Base-by-base conservation (phyloP, 2,888 invertebrate species). In the Noctua janthina region DNA sequence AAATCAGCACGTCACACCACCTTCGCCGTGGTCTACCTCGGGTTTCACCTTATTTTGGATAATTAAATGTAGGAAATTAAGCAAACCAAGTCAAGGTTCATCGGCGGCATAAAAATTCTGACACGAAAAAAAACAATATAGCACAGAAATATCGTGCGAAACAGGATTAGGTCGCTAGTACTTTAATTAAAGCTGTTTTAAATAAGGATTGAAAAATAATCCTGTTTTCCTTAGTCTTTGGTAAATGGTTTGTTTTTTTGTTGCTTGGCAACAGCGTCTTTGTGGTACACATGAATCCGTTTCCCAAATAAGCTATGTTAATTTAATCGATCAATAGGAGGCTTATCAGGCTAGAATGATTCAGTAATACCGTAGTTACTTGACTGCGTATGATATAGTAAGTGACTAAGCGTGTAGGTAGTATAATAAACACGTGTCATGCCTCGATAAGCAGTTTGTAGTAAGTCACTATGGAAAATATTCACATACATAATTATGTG, bases 341-440 rank as follows among this genome's bases (percentile, higher is more conserved):
- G 17, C 66, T 70, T 78, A 84, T 82, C 71, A 72, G 7, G 51
- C 39, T 56, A 39, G 1, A 39, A 62, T 84, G 79, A 62, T 49
- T 84, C 59, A 70, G 70, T 67, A 54, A 54, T 13, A n/a, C 17
- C 11, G 10, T 72, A 72, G 17, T 54, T 62, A 83, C 67, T 68
- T 84, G 59, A 72, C 62, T 54, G 15, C 29, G 79, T 79, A 68
- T 78, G 84, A 84, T 35, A 62, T 72, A 46, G 4, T 67, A 15
- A 67, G 67, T 82, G 79, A 79, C 62, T 79, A 72, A 68, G 66
- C 84, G 68, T 54, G 59, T 79, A 68, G 35, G 79, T 82, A 84
- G 67, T 54, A 46, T 66, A 46, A 62, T 43, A 72, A 67, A 84
- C 79, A 69, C 79, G 72, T 84, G 71, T 67, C 51, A 17, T 8